These are phyloP conservation scores for Cancer borealis DNA, from an alignment of 2,888 invertebrate species.

Conservation along the genomic window DNA sequence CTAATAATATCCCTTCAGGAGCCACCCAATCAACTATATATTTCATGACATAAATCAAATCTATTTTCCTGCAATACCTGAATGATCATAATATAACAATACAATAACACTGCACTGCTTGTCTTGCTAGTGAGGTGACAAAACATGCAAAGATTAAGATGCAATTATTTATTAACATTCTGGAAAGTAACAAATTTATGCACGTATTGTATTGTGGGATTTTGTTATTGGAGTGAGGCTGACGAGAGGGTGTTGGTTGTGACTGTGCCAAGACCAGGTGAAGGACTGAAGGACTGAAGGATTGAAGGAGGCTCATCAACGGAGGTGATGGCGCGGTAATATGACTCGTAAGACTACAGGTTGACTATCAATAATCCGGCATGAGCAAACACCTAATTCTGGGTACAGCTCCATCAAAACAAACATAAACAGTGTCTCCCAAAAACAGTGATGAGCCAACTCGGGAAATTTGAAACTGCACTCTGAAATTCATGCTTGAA, in stretches of 20 bases:
- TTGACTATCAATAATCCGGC: no score
- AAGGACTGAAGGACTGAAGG: not conserved
- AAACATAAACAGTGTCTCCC: no score
- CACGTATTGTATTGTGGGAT: not conserved
- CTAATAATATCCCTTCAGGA: not conserved
- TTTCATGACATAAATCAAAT: not conserved
- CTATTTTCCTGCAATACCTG: not conserved
- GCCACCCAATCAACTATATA: not conserved
- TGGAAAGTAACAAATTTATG: conserved; percentile 16
- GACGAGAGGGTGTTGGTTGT: not conserved
- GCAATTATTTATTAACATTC: conserved; percentile 41
- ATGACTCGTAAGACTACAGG: not conserved
- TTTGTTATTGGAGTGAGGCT: not conserved
- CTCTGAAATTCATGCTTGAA: no score
- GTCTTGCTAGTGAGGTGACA: conserved; percentile 21
- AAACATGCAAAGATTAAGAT: conserved; percentile 40
- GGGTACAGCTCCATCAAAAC: no score
- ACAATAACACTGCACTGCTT: not conserved
- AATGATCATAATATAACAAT: not conserved
- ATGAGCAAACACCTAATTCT: no score
- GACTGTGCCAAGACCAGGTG: not conserved
- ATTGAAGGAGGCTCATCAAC: not conserved
- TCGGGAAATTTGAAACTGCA: no score
- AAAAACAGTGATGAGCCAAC: no score
- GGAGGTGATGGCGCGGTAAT: not conserved